These are phyloP conservation scores for Urophycis tenuis DNA, from an alignment of 2,797 vertebrate species.

Conservation along the genomic window DNA sequence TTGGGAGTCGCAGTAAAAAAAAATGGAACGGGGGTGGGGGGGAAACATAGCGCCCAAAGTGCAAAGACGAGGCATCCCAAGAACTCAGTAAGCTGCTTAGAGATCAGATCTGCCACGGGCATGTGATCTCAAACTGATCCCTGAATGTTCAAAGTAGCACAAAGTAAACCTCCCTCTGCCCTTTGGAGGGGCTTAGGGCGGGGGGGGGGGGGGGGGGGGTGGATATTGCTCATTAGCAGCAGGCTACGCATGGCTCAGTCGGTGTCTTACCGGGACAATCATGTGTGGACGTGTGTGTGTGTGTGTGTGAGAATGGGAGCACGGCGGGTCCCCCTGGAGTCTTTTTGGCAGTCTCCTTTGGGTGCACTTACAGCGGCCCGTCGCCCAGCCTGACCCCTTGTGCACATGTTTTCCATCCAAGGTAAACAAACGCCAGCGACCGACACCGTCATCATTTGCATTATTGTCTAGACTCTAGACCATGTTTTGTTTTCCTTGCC, in stretches of 20 bases:
- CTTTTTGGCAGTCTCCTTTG: not conserved
- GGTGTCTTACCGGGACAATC: conserved; percentile 33
- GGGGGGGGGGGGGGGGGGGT: too few species aligned
- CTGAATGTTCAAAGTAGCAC: conserved; percentile 70
- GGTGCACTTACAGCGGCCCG: not conserved
- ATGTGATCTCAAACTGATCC: conserved; percentile 73
- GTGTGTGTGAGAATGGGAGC: conserved; percentile 26
- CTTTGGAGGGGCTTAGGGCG: conserved; percentile 65
- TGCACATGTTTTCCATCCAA: not conserved
- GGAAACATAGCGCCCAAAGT: conserved; percentile 48
- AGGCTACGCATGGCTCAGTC: conserved; percentile 44
- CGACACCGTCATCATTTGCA: not conserved
- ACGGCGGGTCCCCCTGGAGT: conserved; percentile 3
- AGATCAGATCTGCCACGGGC: conserved; percentile 65
- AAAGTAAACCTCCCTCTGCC: conserved; percentile 64
- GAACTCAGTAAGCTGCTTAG: conserved; percentile 77
- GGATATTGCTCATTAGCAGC: conserved; percentile 64
- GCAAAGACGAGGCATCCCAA: conserved; percentile 70
- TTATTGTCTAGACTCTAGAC: not conserved
- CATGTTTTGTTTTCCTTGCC: not conserved
- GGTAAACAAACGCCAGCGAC: not conserved
- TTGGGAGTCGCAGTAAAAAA: conserved; percentile 19
- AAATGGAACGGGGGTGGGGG: conserved; percentile 39
- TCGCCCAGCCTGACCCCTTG: not conserved
- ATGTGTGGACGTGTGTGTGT: too few species aligned